Evolutionary conservation across 2,888 invertebrate genomes (phyloP), one percentile per base, ranked within the genome.

Genomic region (Diplolepis rosae): DNA sequence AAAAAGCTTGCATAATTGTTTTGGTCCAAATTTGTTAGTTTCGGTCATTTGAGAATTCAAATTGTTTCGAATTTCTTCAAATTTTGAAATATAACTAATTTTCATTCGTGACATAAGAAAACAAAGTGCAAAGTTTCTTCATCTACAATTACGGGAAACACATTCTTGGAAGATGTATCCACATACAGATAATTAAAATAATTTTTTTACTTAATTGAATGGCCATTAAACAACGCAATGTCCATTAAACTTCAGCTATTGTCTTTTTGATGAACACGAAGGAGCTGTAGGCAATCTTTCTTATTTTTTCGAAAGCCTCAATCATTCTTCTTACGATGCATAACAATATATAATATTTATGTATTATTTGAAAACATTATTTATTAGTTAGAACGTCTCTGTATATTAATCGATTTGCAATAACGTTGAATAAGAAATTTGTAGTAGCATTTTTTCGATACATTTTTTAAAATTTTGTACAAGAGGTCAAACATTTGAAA

Each of bases 221-320:
- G 7, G 11, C 30, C 11, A 30, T 30, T 15, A 30, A 54, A 54
- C 32, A 54, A 18, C 30, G 32, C 15, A 54, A 54, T 54, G 18
- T 54, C 30, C 28, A 54, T 54, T 54, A 32, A n/a, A n/a, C n/a
- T n/a, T n/a, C 30, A 54, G 15, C 32, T 11, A 54, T 54, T 32
- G 54, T 32, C 54, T 32, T 32, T 15, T 18, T 18, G 7, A 9
- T 28, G 18, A 18, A 15, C 27, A 18, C 32, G 18, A 28, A 30
- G n/a, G 3, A 32, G 15, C 30, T 32, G 6, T 18, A 18, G 9
- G 18, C 45, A 7, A 45, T 30, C 9, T 51, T 6, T 51, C 51
- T 30, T 18, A 18, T 9, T 30, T 54, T 54, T 18, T 54, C 30
- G 0, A 32, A 22, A 30, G 9, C 11, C 18, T 18, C 30, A 54